Conservation (phyloP, 2,113 vertebrate genomes). For the Oryctolagus cuniculus region mOryCun1.1 NC_091453.1:32609001-32609500, state of each 20-base stretch:
- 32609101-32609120: constrained; percentile 17
- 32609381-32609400: not conserved
- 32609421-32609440: too few relatives aligned
- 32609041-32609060: constrained; percentile 39
- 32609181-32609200: not conserved
- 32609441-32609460: too few relatives aligned
- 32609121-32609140: constrained; percentile 46
- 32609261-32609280: constrained; percentile 25
- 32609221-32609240: constrained; percentile 58
- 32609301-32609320: not conserved
- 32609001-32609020: not conserved
- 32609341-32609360: not conserved
- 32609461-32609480: too few relatives aligned
- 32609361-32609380: constrained; percentile 16
- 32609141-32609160: constrained; percentile 4
- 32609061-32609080: constrained; percentile 56
- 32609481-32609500: too few relatives aligned
- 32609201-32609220: not conserved
- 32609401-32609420: constrained; percentile 7
- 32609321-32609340: constrained; percentile 15
- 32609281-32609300: constrained; percentile 6
- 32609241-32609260: not conserved
- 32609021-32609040: constrained; percentile 52
- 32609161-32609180: constrained; percentile 8
- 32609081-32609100: not conserved